A percentile compares a stretch with the other conserved stretches of the same genome.
These are phyloP conservation scores for Diabrotica balteata DNA, from an alignment of 2,888 invertebrate genomes.

Conservation along the genomic window DNA sequence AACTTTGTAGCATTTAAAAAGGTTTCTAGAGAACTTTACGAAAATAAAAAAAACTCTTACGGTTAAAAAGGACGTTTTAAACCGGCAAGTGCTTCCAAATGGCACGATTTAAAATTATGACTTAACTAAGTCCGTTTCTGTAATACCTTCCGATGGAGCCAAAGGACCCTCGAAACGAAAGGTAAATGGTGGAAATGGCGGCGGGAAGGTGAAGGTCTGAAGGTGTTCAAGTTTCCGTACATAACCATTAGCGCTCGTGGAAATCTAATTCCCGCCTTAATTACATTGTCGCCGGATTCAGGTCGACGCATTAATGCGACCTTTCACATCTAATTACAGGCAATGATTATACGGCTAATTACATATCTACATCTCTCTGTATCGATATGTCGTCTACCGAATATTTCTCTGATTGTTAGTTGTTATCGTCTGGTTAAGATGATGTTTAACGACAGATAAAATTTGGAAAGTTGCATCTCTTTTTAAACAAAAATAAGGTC, in stretches of 20 bases:
- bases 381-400: not conserved
- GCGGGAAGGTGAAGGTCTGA: conserved; percentile 33
- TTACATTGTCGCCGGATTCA: conserved; percentile 58
- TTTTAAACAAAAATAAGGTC: no score
- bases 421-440: not conserved
- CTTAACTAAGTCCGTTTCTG: conserved; percentile 1
- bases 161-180: conserved; percentile 18
- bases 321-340: conserved; percentile 59
- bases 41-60: no score
- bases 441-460: no score
- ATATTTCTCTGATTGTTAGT: conserved; percentile 6
- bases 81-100: no score
- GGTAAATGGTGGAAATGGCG: conserved; percentile 29
- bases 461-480: no score
- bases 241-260: conserved; percentile 41
- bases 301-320: conserved; percentile 49
- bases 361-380: not conserved
- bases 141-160: not conserved
- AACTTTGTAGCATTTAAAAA: no score
- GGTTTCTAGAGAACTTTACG: no score
- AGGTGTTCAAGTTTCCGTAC: conserved; percentile 15
- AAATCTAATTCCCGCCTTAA: conserved; percentile 58
- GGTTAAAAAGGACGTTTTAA: no score
- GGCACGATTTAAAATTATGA: no score
- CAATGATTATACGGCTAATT: conserved; percentile 49